Percentiles rank a stretch among this genome's conserved stretches.
These are phyloP conservation scores for Notiomystis cincta DNA, from an alignment of 2,113 vertebrate species.

Conservation along the genomic window DNA sequence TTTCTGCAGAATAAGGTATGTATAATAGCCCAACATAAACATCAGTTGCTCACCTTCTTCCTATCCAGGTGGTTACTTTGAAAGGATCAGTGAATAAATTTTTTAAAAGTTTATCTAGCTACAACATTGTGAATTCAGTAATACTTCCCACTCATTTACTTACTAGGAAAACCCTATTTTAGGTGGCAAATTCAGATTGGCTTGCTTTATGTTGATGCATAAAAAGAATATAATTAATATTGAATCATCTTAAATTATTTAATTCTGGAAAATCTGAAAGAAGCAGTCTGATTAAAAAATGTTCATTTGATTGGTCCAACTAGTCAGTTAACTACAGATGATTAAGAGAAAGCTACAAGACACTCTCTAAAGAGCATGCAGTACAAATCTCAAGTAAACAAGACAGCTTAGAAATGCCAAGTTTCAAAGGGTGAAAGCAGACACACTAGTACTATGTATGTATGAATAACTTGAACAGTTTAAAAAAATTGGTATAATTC, in stretches of 20 bases:
- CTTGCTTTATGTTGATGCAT: not conserved
- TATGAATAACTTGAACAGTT: not conserved
- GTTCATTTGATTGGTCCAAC: not conserved
- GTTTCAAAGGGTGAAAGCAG: not conserved
- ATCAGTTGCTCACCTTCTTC: not conserved
- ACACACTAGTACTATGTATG: not conserved
- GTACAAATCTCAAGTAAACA: not conserved
- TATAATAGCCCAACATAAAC: not conserved
- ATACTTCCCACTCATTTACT: not conserved
- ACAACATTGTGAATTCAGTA: not conserved
- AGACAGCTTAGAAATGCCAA: not conserved
- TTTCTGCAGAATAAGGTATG: not conserved
- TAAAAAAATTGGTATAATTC: not conserved
- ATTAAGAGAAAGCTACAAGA: not conserved
- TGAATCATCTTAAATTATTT: not conserved
- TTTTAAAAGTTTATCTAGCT: not conserved
- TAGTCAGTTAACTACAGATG: not conserved
- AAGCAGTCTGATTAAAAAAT: not conserved
- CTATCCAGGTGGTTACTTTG: not conserved
- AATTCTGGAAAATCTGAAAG: not conserved
- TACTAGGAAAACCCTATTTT: not conserved
- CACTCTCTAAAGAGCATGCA: not conserved
- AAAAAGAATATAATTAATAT: not conserved
- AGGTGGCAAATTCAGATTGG: not conserved
- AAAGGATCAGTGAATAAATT: not conserved